These are phyloP conservation scores for Hirudinaria manillensis DNA, from an alignment of 2,888 invertebrate species.

Conservation along the genomic window DNA sequence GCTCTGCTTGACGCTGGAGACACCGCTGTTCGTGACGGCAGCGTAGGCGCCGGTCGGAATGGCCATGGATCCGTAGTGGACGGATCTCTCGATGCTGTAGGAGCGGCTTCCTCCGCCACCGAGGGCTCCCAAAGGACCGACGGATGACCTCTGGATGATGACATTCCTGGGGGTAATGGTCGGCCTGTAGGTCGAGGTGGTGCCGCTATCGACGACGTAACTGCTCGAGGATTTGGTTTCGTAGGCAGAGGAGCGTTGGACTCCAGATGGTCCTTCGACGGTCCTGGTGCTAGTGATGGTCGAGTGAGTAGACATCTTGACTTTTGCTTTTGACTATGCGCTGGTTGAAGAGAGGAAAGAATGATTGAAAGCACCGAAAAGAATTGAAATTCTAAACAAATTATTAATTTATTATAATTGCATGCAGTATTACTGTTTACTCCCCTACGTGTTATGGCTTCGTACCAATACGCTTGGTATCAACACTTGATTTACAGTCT, in stretches of 20 bases:
- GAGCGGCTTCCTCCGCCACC: conserved; percentile 45
- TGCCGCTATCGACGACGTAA: conserved; percentile 30
- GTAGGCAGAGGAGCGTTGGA: conserved; percentile 28
- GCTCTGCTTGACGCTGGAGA: conserved; percentile 52
- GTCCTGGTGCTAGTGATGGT: conserved; percentile 31
- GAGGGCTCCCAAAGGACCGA: conserved; percentile 28
- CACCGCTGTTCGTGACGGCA: conserved; percentile 47
- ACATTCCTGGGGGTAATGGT: conserved; percentile 35
- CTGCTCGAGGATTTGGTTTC: conserved; percentile 32
- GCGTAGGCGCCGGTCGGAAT: conserved; percentile 43
- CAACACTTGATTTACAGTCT: too few relatives aligned
- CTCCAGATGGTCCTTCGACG: conserved; percentile 28
- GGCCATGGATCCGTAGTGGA: conserved; percentile 11
- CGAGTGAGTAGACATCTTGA: conserved; percentile 25
- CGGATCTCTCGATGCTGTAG: conserved; percentile 47
- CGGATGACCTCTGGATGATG: conserved; percentile 33
- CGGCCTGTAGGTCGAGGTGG: conserved; percentile 28
- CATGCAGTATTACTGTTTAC: too few relatives aligned
- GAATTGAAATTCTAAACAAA: too few relatives aligned
- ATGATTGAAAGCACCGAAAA: too few relatives aligned
- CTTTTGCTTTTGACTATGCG: not conserved
- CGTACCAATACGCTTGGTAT: too few relatives aligned
- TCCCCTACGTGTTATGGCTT: too few relatives aligned
- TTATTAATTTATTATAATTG: too few relatives aligned
- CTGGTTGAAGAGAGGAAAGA: not conserved